Percentiles rank a stretch among this genome's conserved stretches.
Conservation (phyloP, 2,888 invertebrate genomes). For the Teinopalpus imperialis region DNA sequence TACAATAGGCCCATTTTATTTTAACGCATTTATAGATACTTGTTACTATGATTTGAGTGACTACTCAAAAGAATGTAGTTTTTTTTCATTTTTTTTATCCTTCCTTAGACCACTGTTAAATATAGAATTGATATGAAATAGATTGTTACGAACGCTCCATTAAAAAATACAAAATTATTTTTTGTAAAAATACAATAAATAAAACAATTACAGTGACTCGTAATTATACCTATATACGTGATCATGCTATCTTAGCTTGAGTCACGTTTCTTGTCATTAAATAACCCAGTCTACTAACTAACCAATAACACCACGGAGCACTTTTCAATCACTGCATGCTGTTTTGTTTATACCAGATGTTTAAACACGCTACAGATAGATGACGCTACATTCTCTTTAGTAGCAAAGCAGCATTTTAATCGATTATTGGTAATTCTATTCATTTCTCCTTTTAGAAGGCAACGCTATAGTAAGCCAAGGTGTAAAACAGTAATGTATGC, state of each 20-base stretch:
- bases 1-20: too few relatives aligned
- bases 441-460: not conserved
- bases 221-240: not conserved
- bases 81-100: too few relatives aligned
- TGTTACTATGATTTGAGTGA: too few relatives aligned
- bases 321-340: not conserved
- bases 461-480: not conserved
- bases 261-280: slow-evolving; percentile 13
- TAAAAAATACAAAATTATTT: too few relatives aligned
- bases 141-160: too few relatives aligned
- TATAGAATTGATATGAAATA: too few relatives aligned
- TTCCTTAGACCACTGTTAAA: too few relatives aligned
- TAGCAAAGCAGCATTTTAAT: not conserved
- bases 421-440: not conserved
- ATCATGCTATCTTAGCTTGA: slow-evolving; percentile 7
- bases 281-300: not conserved
- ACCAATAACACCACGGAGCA: not conserved
- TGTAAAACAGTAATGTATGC: not conserved
- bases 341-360: slow-evolving; percentile 7
- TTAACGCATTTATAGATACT: too few relatives aligned
- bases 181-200: not conserved
- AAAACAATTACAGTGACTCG: not conserved
- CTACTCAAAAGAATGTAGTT: too few relatives aligned
- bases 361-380: not conserved
- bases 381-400: not conserved